Percentiles rank a stretch among this genome's conserved stretches.
Evolutionary conservation across 92 coral and sea anemone species (phyloP).

Genomic region (Plumapathes pennacea): DNA sequence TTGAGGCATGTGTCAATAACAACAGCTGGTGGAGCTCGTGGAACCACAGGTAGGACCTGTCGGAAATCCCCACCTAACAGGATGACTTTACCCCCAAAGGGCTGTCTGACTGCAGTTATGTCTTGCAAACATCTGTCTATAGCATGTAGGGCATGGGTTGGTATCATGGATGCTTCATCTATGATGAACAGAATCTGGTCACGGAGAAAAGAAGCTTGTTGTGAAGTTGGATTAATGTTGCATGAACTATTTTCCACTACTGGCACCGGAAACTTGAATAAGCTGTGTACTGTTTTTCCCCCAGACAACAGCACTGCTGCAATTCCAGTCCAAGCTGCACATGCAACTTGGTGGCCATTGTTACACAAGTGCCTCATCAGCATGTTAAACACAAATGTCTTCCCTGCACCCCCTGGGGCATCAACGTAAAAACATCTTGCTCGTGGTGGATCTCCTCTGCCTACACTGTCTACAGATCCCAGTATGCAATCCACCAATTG

Average conservation of each 20-base stretch:
- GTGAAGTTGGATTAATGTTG: neutral
- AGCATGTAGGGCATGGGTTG: neutral
- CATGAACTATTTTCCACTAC: slow-evolving; percentile 6
- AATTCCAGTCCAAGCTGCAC: slow-evolving; percentile 2
- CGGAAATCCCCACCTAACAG: slow-evolving; percentile 1
- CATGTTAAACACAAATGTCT: slow-evolving; percentile 5
- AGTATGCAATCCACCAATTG: neutral
- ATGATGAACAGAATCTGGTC: neutral
- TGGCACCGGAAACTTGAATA: slow-evolving; percentile 10
- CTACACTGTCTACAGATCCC: neutral
- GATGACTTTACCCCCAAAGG: slow-evolving; percentile 2
- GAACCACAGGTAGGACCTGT: neutral
- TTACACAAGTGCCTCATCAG: neutral
- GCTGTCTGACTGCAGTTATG: neutral
- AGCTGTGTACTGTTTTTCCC: slow-evolving; percentile 1
- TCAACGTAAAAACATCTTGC: slow-evolving; percentile 2
- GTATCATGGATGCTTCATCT: slow-evolving; percentile 1
- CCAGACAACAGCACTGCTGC: slow-evolving; percentile 3
- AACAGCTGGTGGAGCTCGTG: neutral
- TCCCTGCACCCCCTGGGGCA: slow-evolving; percentile 11
- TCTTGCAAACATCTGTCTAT: neutral
- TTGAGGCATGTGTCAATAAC: neutral
- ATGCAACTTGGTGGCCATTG: neutral
- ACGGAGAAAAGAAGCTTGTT: neutral
- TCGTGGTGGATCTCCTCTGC: neutral